A percentile compares a stretch with the other conserved stretches of the same genome.
Conservation (phyloP, 2,113 vertebrate species). For the Dromas ardeola region DNA sequence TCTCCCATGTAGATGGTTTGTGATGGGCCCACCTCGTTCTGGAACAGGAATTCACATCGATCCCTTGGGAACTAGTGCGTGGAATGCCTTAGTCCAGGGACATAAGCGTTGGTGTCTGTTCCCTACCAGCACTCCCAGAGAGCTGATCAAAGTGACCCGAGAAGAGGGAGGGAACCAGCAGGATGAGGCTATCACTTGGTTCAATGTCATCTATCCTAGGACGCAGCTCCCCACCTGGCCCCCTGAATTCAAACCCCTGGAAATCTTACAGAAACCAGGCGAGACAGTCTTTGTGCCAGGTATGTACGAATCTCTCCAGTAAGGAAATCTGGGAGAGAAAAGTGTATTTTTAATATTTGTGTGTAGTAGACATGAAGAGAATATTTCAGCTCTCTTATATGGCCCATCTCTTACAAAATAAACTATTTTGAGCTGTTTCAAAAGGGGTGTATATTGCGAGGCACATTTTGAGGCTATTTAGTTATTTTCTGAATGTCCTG, state of each 20-base stretch:
- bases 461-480: background rate
- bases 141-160: conserved; percentile 95
- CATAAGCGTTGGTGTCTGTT: conserved; percentile 98
- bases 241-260: conserved; percentile 90
- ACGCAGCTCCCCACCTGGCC: conserved; percentile 93
- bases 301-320: conserved; percentile 3
- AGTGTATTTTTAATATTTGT: rapidly evolving
- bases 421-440: background rate
- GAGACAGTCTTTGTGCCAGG: conserved; percentile 98
- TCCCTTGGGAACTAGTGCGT: conserved; percentile 95
- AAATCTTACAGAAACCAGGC: conserved; percentile 92
- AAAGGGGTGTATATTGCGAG: background rate
- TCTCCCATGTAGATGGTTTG: conserved; percentile 86
- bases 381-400: background rate
- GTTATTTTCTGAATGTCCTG: background rate
- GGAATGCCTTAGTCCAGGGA: conserved; percentile 97
- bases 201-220: conserved; percentile 90
- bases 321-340: background rate
- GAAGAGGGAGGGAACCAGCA: conserved; percentile 98
- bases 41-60: conserved; percentile 98
- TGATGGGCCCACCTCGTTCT: conserved; percentile 95
- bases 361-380: background rate
- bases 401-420: background rate
- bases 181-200: conserved; percentile 99
- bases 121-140: conserved; percentile 93